phyloP scores from a whole-genome alignment of 1,140 invertebrate genomes.

The Drosophila navojoa region DNA sequence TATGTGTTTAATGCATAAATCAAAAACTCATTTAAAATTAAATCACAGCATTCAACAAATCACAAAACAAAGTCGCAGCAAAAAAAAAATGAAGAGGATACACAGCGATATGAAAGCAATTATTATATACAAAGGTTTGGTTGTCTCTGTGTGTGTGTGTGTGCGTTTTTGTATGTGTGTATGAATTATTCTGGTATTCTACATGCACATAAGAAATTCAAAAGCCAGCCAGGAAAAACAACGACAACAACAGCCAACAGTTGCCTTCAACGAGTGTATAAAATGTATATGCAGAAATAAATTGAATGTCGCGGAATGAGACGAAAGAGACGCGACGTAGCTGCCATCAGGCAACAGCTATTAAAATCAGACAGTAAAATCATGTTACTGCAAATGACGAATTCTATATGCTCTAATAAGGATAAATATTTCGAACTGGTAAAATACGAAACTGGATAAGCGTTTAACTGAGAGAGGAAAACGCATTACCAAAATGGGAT shows the following conservation, averaged over 20 bases:
- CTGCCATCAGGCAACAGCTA: conserved; percentile 48
- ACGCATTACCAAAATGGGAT: no score
- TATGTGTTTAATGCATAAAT: conserved; percentile 82
- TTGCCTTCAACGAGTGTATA: conserved; percentile 58
- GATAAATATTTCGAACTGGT: no score
- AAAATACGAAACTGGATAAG: no score
- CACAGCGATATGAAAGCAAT: conserved; percentile 63
- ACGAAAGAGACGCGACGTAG: background rate
- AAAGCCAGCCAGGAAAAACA: conserved; percentile 49
- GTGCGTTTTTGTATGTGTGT: background rate
- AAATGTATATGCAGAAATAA: conserved; percentile 73
- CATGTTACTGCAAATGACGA: conserved; percentile 10
- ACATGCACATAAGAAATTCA: conserved; percentile 64
- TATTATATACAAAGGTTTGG: conserved; percentile 44
- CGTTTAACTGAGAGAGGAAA: no score
- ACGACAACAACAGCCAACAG: conserved; percentile 32
- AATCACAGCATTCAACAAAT: conserved; percentile 79
- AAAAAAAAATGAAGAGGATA: conserved; percentile 14
- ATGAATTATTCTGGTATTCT: conserved; percentile 47
- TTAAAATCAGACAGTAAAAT: conserved; percentile 48
- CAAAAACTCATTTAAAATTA: conserved; percentile 82
- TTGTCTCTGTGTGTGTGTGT: background rate
- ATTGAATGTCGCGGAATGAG: conserved; percentile 65
- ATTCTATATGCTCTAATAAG: conserved; percentile 2
- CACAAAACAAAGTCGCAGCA: conserved; percentile 65